Conservation (phyloP, 2,888 invertebrate genomes). For the Eurois occulta region DNA sequence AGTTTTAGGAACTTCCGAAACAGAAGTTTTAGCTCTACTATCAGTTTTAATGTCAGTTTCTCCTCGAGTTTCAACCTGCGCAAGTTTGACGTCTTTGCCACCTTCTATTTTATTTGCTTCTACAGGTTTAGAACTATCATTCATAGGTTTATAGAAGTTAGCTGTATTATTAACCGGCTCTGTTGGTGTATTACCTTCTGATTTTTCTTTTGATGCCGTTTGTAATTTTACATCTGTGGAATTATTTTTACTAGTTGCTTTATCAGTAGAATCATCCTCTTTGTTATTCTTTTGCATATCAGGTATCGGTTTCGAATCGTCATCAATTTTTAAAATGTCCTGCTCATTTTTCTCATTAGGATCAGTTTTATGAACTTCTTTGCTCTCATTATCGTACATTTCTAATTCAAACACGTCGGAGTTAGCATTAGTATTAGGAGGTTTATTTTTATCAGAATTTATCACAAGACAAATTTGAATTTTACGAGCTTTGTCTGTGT, state of each 20-base stretch:
- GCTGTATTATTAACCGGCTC: conserved; percentile 68
- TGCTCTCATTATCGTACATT: conserved; percentile 69
- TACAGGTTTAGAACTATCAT: conserved; percentile 26
- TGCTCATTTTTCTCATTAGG: conserved; percentile 20
- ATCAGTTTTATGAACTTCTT: conserved; percentile 22
- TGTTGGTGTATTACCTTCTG: conserved; percentile 9
- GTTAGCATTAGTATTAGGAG: conserved; percentile 27
- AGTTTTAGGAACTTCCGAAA: conserved; percentile 19
- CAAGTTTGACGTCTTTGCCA: neutral
- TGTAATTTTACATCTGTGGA: neutral
- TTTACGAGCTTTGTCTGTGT: conserved; percentile 71
- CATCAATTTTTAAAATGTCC: conserved; percentile 4
- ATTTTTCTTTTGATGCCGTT: conserved; percentile 1
- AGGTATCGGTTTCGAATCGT: neutral
- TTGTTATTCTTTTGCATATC: neutral
- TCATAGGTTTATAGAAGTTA: conserved; percentile 81
- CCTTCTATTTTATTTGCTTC: conserved; percentile 12
- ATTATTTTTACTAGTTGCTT: neutral
- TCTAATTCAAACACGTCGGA: conserved; percentile 77
- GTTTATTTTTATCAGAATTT: conserved; percentile 72
- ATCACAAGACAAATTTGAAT: conserved; percentile 68
- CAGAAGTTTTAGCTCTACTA: neutral
- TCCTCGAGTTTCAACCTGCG: conserved; percentile 16
- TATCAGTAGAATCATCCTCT: neutral
- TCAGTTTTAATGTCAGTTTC: conserved; percentile 28